These are phyloP conservation scores for Hydroisotoma schaefferi DNA, from an alignment of 2,888 invertebrate genomes.

Conservation along the genomic window DNA sequence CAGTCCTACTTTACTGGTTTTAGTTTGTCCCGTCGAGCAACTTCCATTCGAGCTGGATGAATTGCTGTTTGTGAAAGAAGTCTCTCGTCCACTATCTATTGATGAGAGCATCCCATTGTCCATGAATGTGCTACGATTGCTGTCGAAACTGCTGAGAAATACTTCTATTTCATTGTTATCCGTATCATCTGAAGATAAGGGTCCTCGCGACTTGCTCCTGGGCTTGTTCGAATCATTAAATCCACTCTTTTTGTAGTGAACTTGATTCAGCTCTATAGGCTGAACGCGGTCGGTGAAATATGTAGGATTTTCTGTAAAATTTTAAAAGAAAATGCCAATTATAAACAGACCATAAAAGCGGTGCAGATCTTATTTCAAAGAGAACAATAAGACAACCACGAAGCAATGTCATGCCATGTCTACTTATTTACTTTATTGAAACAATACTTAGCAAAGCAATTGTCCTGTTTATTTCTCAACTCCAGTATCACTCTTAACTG, in stretches of 20 bases:
- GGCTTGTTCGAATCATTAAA: neutral
- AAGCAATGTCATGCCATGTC: no score
- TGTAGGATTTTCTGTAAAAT: slow-evolving; percentile 29
- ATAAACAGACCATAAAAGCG: no score
- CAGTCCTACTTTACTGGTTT: slow-evolving; percentile 22
- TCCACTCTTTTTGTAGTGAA: neutral
- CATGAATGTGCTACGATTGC: slow-evolving; percentile 15
- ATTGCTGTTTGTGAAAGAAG: neutral
- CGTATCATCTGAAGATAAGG: slow-evolving; percentile 11
- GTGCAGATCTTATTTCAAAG: no score
- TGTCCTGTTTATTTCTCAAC: no score
- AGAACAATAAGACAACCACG: no score
- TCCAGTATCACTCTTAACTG: no score
- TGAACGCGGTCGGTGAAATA: slow-evolving; percentile 27
- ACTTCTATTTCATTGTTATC: slow-evolving; percentile 28
- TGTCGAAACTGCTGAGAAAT: slow-evolving; percentile 32
- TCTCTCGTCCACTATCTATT: neutral
- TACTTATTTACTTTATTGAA: no score
- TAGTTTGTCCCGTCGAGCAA: slow-evolving; percentile 7
- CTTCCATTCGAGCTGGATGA: neutral
- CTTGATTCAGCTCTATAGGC: slow-evolving; percentile 3
- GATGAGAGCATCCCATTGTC: neutral
- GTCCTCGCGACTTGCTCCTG: slow-evolving; percentile 13
- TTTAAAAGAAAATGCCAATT: neutral
- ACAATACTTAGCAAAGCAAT: no score